Evolutionary conservation across 2,113 vertebrate genomes (phyloP), one percentile per base, ranked within the genome.

Genomic region (Engystomops pustulosus): DNA sequence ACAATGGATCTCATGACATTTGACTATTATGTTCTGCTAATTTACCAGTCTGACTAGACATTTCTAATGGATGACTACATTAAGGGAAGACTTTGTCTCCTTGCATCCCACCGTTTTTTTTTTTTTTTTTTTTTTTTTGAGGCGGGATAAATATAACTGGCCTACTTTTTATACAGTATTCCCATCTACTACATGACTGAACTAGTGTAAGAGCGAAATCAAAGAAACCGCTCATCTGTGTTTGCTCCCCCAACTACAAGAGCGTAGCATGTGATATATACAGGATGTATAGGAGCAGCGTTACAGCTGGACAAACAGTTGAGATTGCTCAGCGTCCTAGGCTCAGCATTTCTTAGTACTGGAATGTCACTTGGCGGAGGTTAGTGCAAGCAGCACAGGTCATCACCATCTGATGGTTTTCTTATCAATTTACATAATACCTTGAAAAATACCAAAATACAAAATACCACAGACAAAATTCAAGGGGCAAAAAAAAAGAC

Each of bases 271-370:
- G 36, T 25, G 17, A n/a, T 44, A 71, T 71, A 44, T 47, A 30
- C 30, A 25, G 70, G 41, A 67, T 67, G 62, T 23, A 44, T 15
- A 41, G n/a, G 36, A 27, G 23, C 41, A 14, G 41, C 9, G n/a
- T 8, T 74, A 30, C 70, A 74, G 70, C 70, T 74, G 70, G 44
- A 74, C 70, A 74, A 74, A 74, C 23, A 44, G 68, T 74, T 49
- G 41, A 14, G 25, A 74, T 72, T 25, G 36, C 69, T 23, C 0
- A 12, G n/a, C 41, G 23, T 47, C 17, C 47, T 72, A 18, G 3
- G n/a, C 68, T 71, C 69, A 3, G 69, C 69, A 71, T 30, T 45
- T 4, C 11, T 72, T 1, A 47, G 41, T 27, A 27, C 12, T 74
- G 70, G 44, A 74, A 74, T 74, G 70, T 74, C 41, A 49, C 70